Base-by-base conservation (phyloP, 2,797 vertebrate genomes). In the Tiaroga cobitis region DNA sequence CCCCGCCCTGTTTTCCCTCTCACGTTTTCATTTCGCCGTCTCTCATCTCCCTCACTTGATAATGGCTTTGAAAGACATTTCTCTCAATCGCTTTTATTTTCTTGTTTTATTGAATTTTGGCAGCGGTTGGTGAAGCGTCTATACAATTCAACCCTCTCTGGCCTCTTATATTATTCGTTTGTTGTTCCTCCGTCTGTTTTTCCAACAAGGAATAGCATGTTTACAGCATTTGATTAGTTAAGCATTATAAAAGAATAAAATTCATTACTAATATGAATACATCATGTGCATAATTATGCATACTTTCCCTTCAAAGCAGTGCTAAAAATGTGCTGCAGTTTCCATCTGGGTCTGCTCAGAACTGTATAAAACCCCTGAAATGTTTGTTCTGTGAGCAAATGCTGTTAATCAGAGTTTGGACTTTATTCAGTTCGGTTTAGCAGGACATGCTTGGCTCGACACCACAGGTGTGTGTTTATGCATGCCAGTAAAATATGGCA, bases 391-490 rank as follows among this genome's bases (percentile, higher is more conserved):
- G 26, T 49, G 78, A 49, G 78, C 61, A 37, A 68, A 80, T n/a
- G 63, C 43, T 68, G 43, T 80, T 51, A 51, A 68, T 68, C 43
- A 80, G 78, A 67, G 29, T 65, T 80, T 80, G 78, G 43, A 61
- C 76, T 39, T 26, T 24, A 19, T 51, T 80, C 19, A 80, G 4
- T 10, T 51, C 32, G 19, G 46, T 69, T 54, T 81, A 54, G 63
- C 46, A 26, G 32, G 65, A 81, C 65, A 54, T 26, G 32, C 79
- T 54, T 81, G 65, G 65, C 80, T 56, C 32, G 3, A 81, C 67
- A 70, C 24, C 24, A 54, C 29, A 81, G 79, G 65, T 81, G 67
- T 80, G 78, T 56, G 49, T 81, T 72, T 72, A 59, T 72, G 72
- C 32, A 43, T 72, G 76, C 24, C 59, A 43, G 59, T 65, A 56